Evolutionary conservation across 2,888 invertebrate genomes (phyloP), one percentile per base, ranked within the genome.

Genomic region (Pantelozetes paolii): DNA sequence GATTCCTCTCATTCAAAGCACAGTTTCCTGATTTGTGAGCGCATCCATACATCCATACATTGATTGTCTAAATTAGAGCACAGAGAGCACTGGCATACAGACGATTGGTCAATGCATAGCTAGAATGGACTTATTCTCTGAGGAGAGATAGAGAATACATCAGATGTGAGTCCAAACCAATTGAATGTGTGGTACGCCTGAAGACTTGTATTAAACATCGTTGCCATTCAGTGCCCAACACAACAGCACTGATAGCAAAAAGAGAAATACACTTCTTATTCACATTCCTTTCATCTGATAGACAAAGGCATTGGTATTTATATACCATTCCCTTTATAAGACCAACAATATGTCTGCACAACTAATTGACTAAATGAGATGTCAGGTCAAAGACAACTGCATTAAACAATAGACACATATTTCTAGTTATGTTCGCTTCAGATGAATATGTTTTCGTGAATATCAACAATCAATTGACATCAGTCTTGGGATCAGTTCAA

Each of bases 11-110:
- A 57, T 57, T 57, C 57, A 30, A 18, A 26, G 57, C 57, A 42
- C 69, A 69, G 42, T 69, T 69, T 69, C 69, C 69, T 42, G 69
- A 69, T 69, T 69, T 69, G 69, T 69, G 45, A 23, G 23, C 45
- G 45, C 42, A 40, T 69, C 45, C 45, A 45, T 45, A 45, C 45
- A 69, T 69, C 69, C 42, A 40, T 69, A 45, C 45, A 45, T 45
- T 69, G 69, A 69, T 69, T 69, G 40, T 69, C 42, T 45, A 57
- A 57, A 57, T 57, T 57, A 57, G 28, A 57, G 30, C 15, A 57
- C 9, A 45, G n/a, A 45, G 18, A 54, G 26, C 23, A 54, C 23
- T 54, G 54, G 23, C 54, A 62, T 13, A n/a, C 20, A 50, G 50
- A 54, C 54, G 23, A 45, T 45, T 15, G 45, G 9, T 15, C 45